Evolutionary conservation across 2,113 vertebrate genomes (phyloP).

Genomic region (Ancistrus triradiatus): DNA sequence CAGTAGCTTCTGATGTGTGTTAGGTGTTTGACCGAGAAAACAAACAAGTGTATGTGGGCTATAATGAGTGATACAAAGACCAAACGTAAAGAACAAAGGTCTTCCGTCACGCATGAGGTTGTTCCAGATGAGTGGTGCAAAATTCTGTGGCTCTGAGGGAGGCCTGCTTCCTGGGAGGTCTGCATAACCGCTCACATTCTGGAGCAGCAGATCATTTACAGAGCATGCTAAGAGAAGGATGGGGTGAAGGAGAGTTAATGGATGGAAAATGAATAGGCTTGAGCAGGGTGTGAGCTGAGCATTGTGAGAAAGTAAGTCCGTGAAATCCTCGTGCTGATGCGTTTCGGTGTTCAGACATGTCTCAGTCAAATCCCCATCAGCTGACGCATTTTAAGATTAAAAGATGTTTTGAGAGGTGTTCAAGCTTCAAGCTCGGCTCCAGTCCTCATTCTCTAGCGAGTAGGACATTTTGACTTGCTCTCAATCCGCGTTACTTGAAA

Average conservation of each 20-base stretch:
- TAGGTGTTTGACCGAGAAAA: neutral
- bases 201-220: constrained; percentile 28
- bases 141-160: constrained; percentile 25
- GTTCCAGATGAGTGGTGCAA: constrained; percentile 21
- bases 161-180: constrained; percentile 37
- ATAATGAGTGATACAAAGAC: neutral
- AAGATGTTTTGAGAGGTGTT: no score
- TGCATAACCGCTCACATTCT: constrained; percentile 1
- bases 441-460: neutral
- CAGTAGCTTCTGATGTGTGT: no score
- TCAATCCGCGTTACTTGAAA: no score
- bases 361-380: neutral
- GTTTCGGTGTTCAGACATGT: neutral
- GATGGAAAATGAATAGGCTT: constrained; percentile 10
- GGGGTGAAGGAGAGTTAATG: constrained; percentile 30
- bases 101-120: neutral
- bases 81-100: neutral
- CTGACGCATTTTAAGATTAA: neutral
- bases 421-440: no score
- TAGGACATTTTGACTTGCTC: no score
- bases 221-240: constrained; percentile 13
- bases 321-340: neutral
- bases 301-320: constrained; percentile 1
- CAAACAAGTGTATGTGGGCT: no score
- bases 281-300: neutral